A percentile compares a stretch with the other conserved stretches of the same genome.
phyloP scores from a whole-genome alignment of 1,140 invertebrate species.

The Pogonus chalceus region DNA sequence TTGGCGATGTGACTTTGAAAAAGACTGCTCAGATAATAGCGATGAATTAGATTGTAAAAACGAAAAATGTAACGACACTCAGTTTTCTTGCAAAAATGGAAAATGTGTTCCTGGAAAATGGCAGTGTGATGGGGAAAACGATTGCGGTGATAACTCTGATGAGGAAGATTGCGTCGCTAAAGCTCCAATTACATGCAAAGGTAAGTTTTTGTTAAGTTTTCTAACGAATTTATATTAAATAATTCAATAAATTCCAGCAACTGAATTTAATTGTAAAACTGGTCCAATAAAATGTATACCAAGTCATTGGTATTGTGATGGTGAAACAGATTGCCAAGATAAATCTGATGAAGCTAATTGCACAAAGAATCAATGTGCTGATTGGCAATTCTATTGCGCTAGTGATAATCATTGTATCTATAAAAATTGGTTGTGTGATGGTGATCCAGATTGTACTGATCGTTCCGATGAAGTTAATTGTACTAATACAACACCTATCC shows the following conservation, averaged over 20 bases:
- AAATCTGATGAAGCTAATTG: constrained; percentile 36
- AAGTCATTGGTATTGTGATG: constrained; percentile 48
- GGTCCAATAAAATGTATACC: constrained; percentile 49
- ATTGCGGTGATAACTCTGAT: constrained; percentile 65
- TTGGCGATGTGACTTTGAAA: constrained; percentile 43
- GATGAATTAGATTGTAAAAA: constrained; percentile 43
- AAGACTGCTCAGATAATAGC: constrained; percentile 49
- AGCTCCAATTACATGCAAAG: constrained; percentile 24
- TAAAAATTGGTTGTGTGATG: constrained; percentile 62
- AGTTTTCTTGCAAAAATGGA: constrained; percentile 62
- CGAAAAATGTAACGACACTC: constrained; percentile 49
- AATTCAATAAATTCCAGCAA: constrained; percentile 13
- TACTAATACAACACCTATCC: constrained; percentile 34
- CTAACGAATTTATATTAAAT: background rate
- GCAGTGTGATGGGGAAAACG: constrained; percentile 65
- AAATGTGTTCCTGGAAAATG: constrained; percentile 69
- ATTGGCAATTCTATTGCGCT: constrained; percentile 55
- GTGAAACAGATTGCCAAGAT: constrained; percentile 31
- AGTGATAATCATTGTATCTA: constrained; percentile 56
- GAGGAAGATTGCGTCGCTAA: constrained; percentile 42
- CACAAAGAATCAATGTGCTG: constrained; percentile 42
- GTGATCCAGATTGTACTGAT: constrained; percentile 55
- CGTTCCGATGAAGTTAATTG: constrained; percentile 65
- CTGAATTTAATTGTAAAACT: constrained; percentile 28
- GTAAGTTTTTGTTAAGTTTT: constrained; percentile 9